Conservation (phyloP, 2,888 invertebrate species). For the Nephrotoma flavescens region DNA sequence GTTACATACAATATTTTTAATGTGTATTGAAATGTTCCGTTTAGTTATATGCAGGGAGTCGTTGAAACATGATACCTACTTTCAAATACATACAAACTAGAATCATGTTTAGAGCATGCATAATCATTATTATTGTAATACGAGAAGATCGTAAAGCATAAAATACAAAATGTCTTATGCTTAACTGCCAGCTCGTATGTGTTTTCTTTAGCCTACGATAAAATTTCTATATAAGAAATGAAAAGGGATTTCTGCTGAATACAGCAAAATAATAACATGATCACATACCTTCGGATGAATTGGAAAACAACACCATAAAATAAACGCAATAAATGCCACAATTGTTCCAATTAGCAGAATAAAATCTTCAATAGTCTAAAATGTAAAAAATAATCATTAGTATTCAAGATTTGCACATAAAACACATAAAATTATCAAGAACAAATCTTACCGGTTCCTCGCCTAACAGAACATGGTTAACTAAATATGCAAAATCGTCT, state of each 20-base stretch:
- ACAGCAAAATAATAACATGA: neutral
- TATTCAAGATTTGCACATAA: neutral
- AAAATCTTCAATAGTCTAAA: conserved; percentile 45
- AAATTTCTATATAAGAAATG: neutral
- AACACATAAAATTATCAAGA: neutral
- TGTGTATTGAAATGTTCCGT: too few relatives aligned
- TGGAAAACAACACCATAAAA: conserved; percentile 49
- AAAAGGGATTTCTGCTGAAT: neutral
- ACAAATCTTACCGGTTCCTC: conserved; percentile 40
- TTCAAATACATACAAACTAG: too few relatives aligned
- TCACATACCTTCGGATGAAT: conserved; percentile 34
- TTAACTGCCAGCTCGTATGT: too few relatives aligned
- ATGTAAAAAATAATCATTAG: conserved; percentile 6
- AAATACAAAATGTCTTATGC: too few relatives aligned
- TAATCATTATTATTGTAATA: too few relatives aligned
- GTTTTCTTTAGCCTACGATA: neutral
- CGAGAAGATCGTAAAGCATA: too few relatives aligned
- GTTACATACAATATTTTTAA: too few relatives aligned
- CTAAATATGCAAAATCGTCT: conserved; percentile 43
- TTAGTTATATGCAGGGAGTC: too few relatives aligned
- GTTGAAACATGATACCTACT: too few relatives aligned
- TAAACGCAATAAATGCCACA: conserved; percentile 46
- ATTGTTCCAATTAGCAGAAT: conserved; percentile 43
- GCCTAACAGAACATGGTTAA: conserved; percentile 42
- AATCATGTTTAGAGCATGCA: too few relatives aligned